These are phyloP conservation scores for Scortum barcoo DNA, from an alignment of 2,113 vertebrate species.

Conservation along the genomic window DNA sequence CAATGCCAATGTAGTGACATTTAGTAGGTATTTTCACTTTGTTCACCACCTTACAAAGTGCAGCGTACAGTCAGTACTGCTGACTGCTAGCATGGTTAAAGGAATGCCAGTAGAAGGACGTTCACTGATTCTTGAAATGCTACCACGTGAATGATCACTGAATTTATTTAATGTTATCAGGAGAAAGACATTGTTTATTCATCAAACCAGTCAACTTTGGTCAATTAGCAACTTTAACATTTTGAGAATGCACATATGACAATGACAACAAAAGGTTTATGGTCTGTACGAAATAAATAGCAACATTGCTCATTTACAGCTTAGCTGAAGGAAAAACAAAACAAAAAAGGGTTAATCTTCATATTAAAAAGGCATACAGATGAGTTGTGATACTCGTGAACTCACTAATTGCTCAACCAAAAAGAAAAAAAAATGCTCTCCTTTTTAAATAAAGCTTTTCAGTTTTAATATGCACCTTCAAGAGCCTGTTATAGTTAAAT, in stretches of 20 bases:
- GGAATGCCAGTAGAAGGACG: background rate
- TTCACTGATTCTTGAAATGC: conserved; percentile 9
- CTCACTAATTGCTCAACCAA: conserved; percentile 79
- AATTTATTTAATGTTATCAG: conserved; percentile 85
- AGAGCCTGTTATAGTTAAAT: conserved; percentile 90
- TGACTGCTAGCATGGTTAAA: background rate
- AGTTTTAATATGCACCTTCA: conserved; percentile 87
- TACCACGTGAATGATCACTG: conserved; percentile 65
- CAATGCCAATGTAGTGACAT: background rate
- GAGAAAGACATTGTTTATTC: conserved; percentile 88
- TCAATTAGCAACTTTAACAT: conserved; percentile 87
- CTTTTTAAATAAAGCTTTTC: conserved; percentile 90
- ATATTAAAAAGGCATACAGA: conserved; percentile 85
- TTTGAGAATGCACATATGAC: conserved; percentile 85
- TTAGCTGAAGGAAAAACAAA: conserved; percentile 75
- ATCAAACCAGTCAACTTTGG: conserved; percentile 89
- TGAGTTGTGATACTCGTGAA: conserved; percentile 78
- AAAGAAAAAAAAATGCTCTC: conserved; percentile 78
- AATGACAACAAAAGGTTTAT: conserved; percentile 81
- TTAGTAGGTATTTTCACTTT: background rate
- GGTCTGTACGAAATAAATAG: conserved; percentile 88
- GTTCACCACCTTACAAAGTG: background rate
- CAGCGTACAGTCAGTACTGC: background rate
- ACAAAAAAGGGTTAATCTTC: conserved; percentile 81
- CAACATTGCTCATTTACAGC: conserved; percentile 86